Base-by-base conservation (phyloP, 1,140 invertebrate species). In the Mactra quadrangularis region DNA sequence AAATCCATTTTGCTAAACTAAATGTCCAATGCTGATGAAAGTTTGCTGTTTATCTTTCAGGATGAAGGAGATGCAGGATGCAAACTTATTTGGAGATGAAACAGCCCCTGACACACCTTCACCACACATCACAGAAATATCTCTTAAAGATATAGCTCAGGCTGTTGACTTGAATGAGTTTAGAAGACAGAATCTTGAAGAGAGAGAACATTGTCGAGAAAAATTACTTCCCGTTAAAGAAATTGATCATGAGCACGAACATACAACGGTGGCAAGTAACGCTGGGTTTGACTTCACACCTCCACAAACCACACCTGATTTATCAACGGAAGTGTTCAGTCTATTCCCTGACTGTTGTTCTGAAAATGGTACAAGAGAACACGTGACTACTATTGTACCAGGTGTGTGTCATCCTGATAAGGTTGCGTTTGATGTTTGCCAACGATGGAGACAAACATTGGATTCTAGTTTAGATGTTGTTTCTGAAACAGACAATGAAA, bases 61-160 rank as follows among this genome's bases (percentile, higher is more conserved):
- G 89, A 75, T 90, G 74, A 83, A 89, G 66, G 85, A 90, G 70
- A 87, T 90, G 87, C 86, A 85, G 59, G 86, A 87, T 29, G 87
- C 85, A 22, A 86, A 88, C 35, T 72, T 90, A n/a, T 85, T 89
- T 79, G 83, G 83, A 3, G 87, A 85, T 27, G 82, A 87, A 53
- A 29, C 55, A 6, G 33, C 60, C 0, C 29, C 72, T 4, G 66
- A 70, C 25, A 75, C 87, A 11, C 85, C 87, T n/a, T 71, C 57
- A 15, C 70, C 79, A 33, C 17, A 85, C 7, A 90, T 90, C 45
- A 87, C 84, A 29, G 89, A 88, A 77, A 86, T 90, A 27, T 87
- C 87, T 0, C 72, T 90, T 0, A 85, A 85, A 53, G 85, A 90
- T 35, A 84, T 90, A 0, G 70, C 76, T 6, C 83, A 85, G 22